Base-by-base conservation (phyloP, 2,113 vertebrate species). In the Scatophagus argus region DNA sequence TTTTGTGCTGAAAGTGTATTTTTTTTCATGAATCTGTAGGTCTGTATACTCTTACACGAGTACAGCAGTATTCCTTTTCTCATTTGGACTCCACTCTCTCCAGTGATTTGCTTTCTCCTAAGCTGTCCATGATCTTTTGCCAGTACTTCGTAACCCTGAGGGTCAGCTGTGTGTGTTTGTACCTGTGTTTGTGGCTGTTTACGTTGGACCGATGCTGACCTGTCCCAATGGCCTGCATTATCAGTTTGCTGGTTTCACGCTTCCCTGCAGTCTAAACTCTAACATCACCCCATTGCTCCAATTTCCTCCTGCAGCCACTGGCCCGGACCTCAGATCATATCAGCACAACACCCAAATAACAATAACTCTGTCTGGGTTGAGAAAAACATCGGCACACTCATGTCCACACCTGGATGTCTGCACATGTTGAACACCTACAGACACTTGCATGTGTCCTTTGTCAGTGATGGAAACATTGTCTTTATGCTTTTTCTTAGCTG, bases 301-400 rank as follows among this genome's bases (percentile, higher is more conserved):
- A 85, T 87, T 84, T 84, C 65, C 67, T 79, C 47, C 56, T 61
- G 54, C 62, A 55, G 58, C 62, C 84, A 71, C 68, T 2, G 21
- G 65, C 29, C 64, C 19, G 4, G 74, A 86, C 62, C 65, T 55
- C 59, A 25, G 77, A 87, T 91, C 61, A 49, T 75, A 88, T 82
- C 75, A 74, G 63, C 64, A 61, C 65, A 39, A 38, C 69, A 55
- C 49, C 14, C 65, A 52, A 60, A 81, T 63, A 74, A 79, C 70
- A 54, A 44, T 38, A 67, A 39, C 70, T 47, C 52, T 63, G 32
- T 62, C 58, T 72, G 59, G 46, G 23, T 61, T 21, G 23, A 64
- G 38, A 67, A 59, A n/a, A 72, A 23, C 51, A 59, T 43, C n/a
- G 25, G 32, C 12, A n/a, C 47, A 9, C 55, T 38, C 19, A 16